Conservation (phyloP, 2,888 invertebrate species). For the Cyclophora punctaria region DNA sequence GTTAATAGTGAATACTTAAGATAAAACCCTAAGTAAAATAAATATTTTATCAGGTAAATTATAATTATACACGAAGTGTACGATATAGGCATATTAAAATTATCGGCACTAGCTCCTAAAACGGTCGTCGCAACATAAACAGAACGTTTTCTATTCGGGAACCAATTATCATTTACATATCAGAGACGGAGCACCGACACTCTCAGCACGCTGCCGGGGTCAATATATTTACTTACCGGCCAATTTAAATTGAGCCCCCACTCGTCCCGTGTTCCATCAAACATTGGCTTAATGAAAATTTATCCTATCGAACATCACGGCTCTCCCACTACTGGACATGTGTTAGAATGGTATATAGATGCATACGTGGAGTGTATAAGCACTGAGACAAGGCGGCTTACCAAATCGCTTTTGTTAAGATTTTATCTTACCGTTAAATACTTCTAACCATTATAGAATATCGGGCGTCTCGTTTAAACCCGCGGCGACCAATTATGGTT, state of each 20-base stretch:
- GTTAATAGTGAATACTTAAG: background rate
- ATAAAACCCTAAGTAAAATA: background rate
- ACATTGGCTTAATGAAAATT: conserved; percentile 20
- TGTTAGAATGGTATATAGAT: conserved; percentile 59
- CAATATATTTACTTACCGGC: conserved; percentile 64
- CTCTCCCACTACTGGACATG: conserved; percentile 37
- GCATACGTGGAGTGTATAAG: conserved; percentile 63
- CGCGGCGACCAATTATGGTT: conserved; percentile 57
- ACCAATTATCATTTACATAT: conserved; percentile 74
- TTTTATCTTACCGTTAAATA: conserved; percentile 73
- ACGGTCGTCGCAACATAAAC: conserved; percentile 57
- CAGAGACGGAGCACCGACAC: conserved; percentile 68
- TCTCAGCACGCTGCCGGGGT: conserved; percentile 66
- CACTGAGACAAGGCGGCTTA: conserved; percentile 71
- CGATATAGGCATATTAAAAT: conserved; percentile 49
- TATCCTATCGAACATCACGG: conserved; percentile 29
- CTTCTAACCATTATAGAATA: conserved; percentile 69
- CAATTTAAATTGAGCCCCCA: conserved; percentile 40
- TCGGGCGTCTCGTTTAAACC: conserved; percentile 59
- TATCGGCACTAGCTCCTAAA: conserved; percentile 53
- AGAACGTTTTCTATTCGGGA: conserved; percentile 68
- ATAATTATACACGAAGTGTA: conserved; percentile 45
- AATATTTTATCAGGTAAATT: conserved; percentile 36
- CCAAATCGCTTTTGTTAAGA: conserved; percentile 74
- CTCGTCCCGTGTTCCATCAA: conserved; percentile 29